phyloP scores from a whole-genome alignment of 2,113 vertebrate species.

The Ptyas mucosa region DNA sequence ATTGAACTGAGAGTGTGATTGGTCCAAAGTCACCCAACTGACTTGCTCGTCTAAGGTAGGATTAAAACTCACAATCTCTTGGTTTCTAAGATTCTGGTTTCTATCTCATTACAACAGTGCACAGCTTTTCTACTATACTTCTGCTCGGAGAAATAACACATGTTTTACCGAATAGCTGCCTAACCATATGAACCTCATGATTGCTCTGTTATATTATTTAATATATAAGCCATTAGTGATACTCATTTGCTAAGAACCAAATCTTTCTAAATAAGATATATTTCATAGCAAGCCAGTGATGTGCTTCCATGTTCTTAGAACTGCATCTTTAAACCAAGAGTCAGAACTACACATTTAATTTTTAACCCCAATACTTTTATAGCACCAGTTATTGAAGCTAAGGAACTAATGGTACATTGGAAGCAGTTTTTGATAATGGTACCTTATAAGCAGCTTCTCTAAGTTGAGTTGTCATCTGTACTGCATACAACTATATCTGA shows the following conservation, averaged over 20 bases:
- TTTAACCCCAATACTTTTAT: background rate
- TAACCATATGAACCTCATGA: conserved; percentile 25
- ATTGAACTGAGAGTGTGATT: background rate
- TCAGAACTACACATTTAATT: background rate
- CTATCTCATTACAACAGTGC: background rate
- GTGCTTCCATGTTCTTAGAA: background rate
- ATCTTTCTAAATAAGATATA: background rate
- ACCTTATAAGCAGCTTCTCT: background rate
- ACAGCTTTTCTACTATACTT: background rate
- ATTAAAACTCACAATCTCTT: background rate
- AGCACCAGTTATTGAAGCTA: background rate
- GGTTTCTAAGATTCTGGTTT: background rate
- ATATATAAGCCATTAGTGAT: conserved; percentile 53
- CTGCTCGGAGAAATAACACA: background rate
- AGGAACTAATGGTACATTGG: background rate
- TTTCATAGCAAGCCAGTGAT: background rate
- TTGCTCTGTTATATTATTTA: conserved; percentile 10
- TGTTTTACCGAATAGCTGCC: background rate
- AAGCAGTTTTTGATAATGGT: background rate
- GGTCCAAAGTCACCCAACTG: background rate
- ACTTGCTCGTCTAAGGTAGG: background rate
- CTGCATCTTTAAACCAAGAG: too few species aligned
- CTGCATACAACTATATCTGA: background rate
- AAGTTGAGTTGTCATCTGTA: background rate
- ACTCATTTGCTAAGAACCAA: background rate